Evolutionary conservation across 2,888 invertebrate genomes (phyloP).

Genomic region (Cataglyphis cursor): DNA sequence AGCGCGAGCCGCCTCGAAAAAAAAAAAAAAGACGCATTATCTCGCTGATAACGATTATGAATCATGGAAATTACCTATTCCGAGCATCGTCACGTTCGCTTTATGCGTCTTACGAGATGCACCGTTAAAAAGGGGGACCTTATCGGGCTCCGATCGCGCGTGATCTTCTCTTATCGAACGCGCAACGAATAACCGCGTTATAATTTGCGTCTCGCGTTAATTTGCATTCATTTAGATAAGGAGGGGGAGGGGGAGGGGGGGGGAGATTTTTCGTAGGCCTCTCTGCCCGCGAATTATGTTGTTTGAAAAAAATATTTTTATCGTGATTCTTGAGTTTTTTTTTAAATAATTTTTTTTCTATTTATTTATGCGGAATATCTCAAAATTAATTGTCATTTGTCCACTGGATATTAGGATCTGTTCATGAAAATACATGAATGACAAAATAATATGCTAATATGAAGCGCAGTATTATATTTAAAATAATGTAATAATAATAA

Average conservation of each 20-base stretch:
- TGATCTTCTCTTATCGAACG: slow-evolving; percentile 28
- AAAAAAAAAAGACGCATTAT: slow-evolving; percentile 28
- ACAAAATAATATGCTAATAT: neutral
- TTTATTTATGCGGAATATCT: neutral
- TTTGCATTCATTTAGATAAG: slow-evolving; percentile 38
- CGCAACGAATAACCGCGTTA: neutral
- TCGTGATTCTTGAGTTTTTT: neutral
- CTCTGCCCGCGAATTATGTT: neutral
- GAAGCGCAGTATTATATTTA: neutral
- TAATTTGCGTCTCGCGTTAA: slow-evolving; percentile 38
- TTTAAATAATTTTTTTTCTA: neutral
- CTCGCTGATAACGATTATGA: slow-evolving; percentile 48
- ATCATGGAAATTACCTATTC: slow-evolving; percentile 57
- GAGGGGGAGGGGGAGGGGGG: neutral
- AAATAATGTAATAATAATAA: slow-evolving; percentile 6
- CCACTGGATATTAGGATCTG: neutral
- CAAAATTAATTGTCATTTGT: neutral
- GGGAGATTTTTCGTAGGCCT: neutral
- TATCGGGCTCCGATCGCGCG: slow-evolving; percentile 33
- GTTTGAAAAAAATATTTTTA: neutral
- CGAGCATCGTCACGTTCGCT: slow-evolving; percentile 27
- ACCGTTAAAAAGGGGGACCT: slow-evolving; percentile 21
- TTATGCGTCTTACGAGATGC: slow-evolving; percentile 39
- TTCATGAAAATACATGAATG: neutral
- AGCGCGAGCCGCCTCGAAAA: slow-evolving; percentile 13